Conservation (phyloP, 2,888 invertebrate genomes). For the Lysandra bellargus region DNA sequence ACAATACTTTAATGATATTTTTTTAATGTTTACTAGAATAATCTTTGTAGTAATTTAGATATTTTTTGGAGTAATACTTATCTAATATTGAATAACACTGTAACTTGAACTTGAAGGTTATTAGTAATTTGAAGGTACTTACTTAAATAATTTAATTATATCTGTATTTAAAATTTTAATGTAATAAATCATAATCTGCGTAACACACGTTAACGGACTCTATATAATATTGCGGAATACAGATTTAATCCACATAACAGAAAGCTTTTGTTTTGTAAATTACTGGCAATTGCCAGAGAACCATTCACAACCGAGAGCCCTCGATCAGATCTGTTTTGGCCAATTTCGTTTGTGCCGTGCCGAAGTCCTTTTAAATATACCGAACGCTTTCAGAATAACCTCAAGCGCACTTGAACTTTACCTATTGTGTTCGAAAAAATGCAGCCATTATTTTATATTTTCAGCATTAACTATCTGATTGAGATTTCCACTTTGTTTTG, state of each 20-base stretch:
- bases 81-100: no score
- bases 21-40: no score
- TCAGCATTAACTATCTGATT: constrained; percentile 26
- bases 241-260: not conserved
- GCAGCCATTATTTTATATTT: constrained; percentile 25
- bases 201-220: not conserved
- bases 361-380: constrained; percentile 11
- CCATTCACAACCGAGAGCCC: constrained; percentile 7
- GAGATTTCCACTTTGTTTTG: constrained; percentile 16
- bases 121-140: no score
- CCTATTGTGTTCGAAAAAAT: constrained; percentile 17
- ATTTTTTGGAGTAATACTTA: no score
- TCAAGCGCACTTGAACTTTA: constrained; percentile 5
- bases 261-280: not conserved
- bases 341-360: constrained; percentile 12
- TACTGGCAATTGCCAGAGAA: not conserved
- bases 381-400: constrained; percentile 23
- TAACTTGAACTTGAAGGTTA: no score
- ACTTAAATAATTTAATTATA: no score
- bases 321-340: constrained; percentile 27
- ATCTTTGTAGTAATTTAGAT: no score
- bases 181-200: not conserved
- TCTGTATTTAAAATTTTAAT: no score
- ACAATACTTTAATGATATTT: no score
- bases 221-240: not conserved